These are phyloP conservation scores for Apus apus DNA, from an alignment of 2,113 vertebrate species.

Conservation along the genomic window DNA sequence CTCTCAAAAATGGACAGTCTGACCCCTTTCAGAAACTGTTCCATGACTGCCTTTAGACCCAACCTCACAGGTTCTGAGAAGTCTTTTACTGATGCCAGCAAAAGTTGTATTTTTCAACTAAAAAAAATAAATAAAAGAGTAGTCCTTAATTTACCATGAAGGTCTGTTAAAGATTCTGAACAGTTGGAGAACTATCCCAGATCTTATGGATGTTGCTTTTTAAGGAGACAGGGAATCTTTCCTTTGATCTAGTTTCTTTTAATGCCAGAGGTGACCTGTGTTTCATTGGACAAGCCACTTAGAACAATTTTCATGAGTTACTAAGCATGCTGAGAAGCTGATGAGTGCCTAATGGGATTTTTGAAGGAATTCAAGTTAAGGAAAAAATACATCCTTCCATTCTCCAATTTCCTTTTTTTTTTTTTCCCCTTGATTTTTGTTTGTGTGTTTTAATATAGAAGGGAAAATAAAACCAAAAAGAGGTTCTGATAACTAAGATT, in stretches of 20 bases:
- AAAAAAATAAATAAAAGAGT: no score
- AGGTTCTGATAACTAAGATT: not conserved
- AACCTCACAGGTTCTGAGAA: not conserved
- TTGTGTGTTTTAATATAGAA: no score
- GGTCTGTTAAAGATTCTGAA: not conserved
- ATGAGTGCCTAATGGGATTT: not conserved
- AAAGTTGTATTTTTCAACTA: not conserved
- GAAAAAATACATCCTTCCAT: not conserved
- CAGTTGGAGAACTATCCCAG: not conserved
- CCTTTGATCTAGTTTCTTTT: not conserved
- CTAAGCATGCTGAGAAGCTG: not conserved
- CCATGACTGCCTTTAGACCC: not conserved
- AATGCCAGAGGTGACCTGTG: not conserved
- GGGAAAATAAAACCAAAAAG: no score
- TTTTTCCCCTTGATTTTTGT: not conserved
- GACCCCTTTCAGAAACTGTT: not conserved
- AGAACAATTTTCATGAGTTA: conserved; percentile 1
- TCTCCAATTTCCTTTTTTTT: not conserved
- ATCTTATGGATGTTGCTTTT: not conserved
- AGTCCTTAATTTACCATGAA: not conserved
- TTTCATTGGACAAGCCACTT: not conserved
- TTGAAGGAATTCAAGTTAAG: not conserved
- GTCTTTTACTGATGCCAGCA: not conserved
- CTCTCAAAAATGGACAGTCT: not conserved
- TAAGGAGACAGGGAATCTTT: not conserved